Evolutionary conservation across 2,888 invertebrate genomes (phyloP), one percentile per base, ranked within the genome.

Genomic region (Allophyes oxyacanthae): DNA sequence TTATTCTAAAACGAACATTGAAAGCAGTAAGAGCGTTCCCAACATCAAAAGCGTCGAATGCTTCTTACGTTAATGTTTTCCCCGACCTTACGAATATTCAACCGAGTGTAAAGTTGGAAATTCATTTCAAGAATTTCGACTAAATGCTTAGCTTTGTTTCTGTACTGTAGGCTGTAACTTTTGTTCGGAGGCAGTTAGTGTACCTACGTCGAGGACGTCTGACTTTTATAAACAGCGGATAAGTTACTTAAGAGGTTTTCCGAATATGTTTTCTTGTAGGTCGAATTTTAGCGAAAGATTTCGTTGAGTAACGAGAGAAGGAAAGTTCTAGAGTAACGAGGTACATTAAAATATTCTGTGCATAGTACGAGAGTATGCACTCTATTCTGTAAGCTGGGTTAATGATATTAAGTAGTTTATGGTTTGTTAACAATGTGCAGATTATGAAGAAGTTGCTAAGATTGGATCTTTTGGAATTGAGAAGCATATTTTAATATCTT

Each of bases 31-130:
- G 58, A 55, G 55, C 44, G 38, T 55, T 54, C 41, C 8, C 32
- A 55, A 64, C 75, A 73, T 75, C 64, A 73, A 75, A 73, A 57
- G 40, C 54, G 38, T 62, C 64, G 67, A 68, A 66, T 76, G 56
- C 64, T 68, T 62, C 66, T 68, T 71, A 63, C 46, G 48, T 58
- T 71, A 64, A 72, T 76, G 66, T 76, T 63, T 55, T 43, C 40
- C 44, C 37, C 56, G 69, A 64, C 64, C 68, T 73, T 73, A 72
- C 68, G 45, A 77, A 75, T 74, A 75, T 67, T 74, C 68, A 64
- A 44, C 65, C 71, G 53, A 66, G 74, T 66, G 68, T 65, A 64
- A 79, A 79, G 69, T 68, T 64, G 69, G 69, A 73, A 79, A 74
- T 78, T 70, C 64, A 68, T 75, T 76, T 63, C 62, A 40, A 65